A percentile compares a stretch with the other conserved stretches of the same genome.
phyloP scores from a whole-genome alignment of 2,113 vertebrate species.

The Hypocryptadius cinnamomeus region DNA sequence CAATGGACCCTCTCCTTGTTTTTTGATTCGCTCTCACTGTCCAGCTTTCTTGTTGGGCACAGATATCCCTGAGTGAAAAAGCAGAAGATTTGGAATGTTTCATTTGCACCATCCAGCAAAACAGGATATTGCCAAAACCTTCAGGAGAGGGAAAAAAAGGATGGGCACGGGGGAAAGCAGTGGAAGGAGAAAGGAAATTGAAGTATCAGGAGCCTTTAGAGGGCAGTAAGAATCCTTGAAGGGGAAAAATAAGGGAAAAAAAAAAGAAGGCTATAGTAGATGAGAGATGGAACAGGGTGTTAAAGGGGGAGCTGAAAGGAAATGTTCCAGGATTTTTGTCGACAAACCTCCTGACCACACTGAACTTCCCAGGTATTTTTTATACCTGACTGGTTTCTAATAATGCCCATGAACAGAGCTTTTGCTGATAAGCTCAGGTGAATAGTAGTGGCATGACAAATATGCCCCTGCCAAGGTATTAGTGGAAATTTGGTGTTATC shows the following conservation, averaged over 20 bases:
- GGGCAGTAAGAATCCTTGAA: conserved; percentile 21
- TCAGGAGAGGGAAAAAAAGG: background rate
- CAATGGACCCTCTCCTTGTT: background rate
- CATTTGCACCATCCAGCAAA: background rate
- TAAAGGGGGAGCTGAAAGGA: background rate
- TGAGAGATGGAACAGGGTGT: background rate
- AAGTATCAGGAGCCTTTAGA: background rate
- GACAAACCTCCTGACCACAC: background rate
- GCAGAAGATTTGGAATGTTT: background rate
- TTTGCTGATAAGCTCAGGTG: background rate
- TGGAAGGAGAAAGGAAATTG: background rate
- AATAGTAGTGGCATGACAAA: background rate
- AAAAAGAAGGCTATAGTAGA: background rate
- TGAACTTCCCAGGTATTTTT: background rate
- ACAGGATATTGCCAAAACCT: background rate
- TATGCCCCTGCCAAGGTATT: background rate
- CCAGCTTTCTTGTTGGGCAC: background rate
- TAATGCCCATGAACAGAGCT: background rate
- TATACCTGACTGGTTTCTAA: background rate
- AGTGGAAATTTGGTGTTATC: background rate
- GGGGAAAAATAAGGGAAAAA: background rate
- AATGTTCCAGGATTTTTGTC: background rate
- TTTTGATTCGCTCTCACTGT: background rate
- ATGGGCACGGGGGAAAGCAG: background rate
- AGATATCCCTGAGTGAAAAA: background rate